These are phyloP conservation scores for Apostichopus parvimensis DNA, from an alignment of 35 echinoderm and acorn worm species.

Conservation along the genomic window DNA sequence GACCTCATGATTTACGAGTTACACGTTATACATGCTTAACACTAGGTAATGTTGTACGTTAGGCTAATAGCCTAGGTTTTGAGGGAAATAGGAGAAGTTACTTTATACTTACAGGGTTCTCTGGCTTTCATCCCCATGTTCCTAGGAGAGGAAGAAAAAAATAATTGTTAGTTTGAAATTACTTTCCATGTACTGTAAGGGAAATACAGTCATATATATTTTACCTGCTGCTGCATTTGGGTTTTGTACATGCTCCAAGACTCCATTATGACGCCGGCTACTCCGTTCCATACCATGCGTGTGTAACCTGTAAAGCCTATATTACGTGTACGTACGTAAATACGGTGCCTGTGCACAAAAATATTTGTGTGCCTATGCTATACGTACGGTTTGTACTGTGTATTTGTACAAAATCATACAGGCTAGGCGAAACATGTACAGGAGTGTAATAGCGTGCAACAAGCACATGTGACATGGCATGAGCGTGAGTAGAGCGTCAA, in stretches of 20 bases:
- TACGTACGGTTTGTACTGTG: too few relatives aligned
- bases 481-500: neutral
- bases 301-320: neutral
- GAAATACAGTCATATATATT: neutral
- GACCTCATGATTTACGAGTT: too few relatives aligned
- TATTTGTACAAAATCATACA: too few relatives aligned
- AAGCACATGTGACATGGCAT: slow-evolving; percentile 7
- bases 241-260: slow-evolving; percentile 2
- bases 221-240: slow-evolving; percentile 5
- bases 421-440: too few relatives aligned
- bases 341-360: too few relatives aligned
- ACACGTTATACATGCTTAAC: too few relatives aligned
- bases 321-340: neutral
- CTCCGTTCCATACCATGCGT: slow-evolving; percentile 1
- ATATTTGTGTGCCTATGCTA: too few relatives aligned
- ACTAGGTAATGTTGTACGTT: neutral
- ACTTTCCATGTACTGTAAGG: neutral
- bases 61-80: neutral
- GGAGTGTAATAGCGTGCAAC: neutral
- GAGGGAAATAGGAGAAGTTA: neutral
- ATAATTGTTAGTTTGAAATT: neutral
- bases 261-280: neutral
- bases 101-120: neutral
- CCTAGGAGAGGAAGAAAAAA: neutral
- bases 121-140: neutral